Evolutionary conservation across 2,797 vertebrate genomes (phyloP), one percentile per base, ranked within the genome.

Genomic region (Phataginus tetradactyla): DNA sequence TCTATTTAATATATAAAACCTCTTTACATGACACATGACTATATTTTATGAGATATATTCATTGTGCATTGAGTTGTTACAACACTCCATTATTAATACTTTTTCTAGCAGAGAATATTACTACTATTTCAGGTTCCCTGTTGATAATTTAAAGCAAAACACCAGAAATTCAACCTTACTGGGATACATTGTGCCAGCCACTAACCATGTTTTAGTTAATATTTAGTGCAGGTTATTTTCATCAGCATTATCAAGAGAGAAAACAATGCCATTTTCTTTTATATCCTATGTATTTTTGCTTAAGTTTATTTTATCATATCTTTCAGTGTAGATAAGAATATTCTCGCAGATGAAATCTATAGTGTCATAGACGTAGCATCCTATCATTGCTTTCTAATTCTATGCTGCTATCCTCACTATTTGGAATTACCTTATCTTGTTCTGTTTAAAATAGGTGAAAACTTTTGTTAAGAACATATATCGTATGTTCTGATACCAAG

Each of bases 41-140:
- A 59, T 89, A 71, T 59, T 55, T 64, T 45, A 57, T 92, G 85
- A 80, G 91, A 95, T 95, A 59, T 96, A 94, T 93, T 97, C 95
- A 81, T 91, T 97, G 91, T 90, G 53, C 21, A 25, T 69, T 87
- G 71, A 86, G 27, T 45, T 74, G 55, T 90, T 89, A 66, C 3
- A 68, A 27, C 11, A 86, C 78, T 96, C 75, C 64, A 91, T 97
- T 97, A 95, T 91, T 96, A 93, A 92, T 81, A 13, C 53, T 96
- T 96, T 96, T 96, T 29, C 34, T 95, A 64, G 2, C 1, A 61
- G 72, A 97, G 79, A 96, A 81, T 91, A 20, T 64, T 79, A 34
- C 12, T 93, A n/a, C 55, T 51, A 57, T 79, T 18, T 4, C 11
- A 86, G 39, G 12, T 53, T 94, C 0, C 7, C 42, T 49, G 7